phyloP scores from a whole-genome alignment of 2,797 vertebrate species.

The Eospalax fontanierii region DNA sequence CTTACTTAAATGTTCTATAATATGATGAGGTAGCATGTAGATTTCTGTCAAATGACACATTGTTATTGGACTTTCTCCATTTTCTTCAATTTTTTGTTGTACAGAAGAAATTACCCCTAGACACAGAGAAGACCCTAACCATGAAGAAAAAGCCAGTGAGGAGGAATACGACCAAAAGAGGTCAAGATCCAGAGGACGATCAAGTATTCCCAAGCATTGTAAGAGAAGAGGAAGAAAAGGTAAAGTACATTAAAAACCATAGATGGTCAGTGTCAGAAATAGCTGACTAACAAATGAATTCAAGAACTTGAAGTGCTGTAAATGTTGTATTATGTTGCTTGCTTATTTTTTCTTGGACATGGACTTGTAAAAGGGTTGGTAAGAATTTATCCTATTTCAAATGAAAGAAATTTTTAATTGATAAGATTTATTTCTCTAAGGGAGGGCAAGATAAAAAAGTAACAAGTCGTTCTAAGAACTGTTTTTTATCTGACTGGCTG shows the following conservation, averaged over 20 bases:
- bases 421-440: not conserved
- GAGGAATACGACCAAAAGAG: constrained; percentile 71
- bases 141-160: not conserved
- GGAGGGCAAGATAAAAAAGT: not conserved
- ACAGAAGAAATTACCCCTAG: constrained; percentile 92
- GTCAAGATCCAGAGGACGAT: constrained; percentile 16
- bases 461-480: not conserved
- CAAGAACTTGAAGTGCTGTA: not conserved
- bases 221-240: not conserved
- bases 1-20: constrained; percentile 8
- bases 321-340: constrained; percentile 10
- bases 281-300: constrained; percentile 4
- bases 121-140: constrained; percentile 75
- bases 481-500: not conserved
- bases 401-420: not conserved
- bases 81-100: constrained; percentile 58
- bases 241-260: constrained; percentile 58
- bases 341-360: constrained; percentile 46
- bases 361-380: not conserved
- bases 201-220: rapidly evolving
- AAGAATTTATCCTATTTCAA: constrained; percentile 49
- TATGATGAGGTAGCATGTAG: not conserved
- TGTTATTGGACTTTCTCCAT: constrained; percentile 10
- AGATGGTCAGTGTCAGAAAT: not conserved
- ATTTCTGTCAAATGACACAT: not conserved